Conservation (phyloP, 2,797 vertebrate genomes). For the Sebastes oblongus region DNA sequence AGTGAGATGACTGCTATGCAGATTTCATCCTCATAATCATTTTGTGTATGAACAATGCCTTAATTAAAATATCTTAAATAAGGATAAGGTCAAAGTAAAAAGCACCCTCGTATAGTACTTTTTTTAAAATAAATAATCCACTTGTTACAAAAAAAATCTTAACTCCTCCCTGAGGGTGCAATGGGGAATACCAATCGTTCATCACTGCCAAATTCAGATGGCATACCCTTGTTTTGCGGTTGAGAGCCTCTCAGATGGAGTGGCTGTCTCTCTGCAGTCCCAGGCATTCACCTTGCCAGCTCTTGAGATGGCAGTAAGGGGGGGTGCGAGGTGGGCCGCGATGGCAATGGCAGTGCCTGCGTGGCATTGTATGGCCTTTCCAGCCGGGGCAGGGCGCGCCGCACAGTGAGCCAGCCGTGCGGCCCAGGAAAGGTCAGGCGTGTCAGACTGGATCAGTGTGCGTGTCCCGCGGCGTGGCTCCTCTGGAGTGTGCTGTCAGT, state of each 20-base stretch:
- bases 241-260: constrained; percentile 61
- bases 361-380: constrained; percentile 75
- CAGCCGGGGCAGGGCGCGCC: constrained; percentile 44
- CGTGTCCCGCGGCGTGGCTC: constrained; percentile 57
- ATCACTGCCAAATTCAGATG: constrained; percentile 56
- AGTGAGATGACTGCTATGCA: constrained; percentile 66
- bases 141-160: constrained; percentile 31
- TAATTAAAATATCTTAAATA: constrained; percentile 46
- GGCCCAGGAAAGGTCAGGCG: constrained; percentile 80
- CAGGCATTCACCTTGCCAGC: constrained; percentile 46
- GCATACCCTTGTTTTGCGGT: constrained; percentile 52
- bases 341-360: constrained; percentile 43
- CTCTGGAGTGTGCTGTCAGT: constrained; percentile 73
- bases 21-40: constrained; percentile 52
- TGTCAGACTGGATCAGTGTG: constrained; percentile 80
- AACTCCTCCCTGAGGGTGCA: constrained; percentile 16
- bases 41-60: constrained; percentile 38
- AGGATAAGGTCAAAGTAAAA: constrained; percentile 20
- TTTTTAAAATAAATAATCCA: constrained; percentile 28
- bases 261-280: constrained; percentile 49
- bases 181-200: constrained; percentile 34
- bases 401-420: constrained; percentile 47
- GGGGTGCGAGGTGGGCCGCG: constrained; percentile 9
- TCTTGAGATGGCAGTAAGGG: constrained; percentile 34
- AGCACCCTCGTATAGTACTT: neutral